Evolutionary conservation across 2,113 vertebrate species (phyloP).

Genomic region (Chrysemys picta): DNA sequence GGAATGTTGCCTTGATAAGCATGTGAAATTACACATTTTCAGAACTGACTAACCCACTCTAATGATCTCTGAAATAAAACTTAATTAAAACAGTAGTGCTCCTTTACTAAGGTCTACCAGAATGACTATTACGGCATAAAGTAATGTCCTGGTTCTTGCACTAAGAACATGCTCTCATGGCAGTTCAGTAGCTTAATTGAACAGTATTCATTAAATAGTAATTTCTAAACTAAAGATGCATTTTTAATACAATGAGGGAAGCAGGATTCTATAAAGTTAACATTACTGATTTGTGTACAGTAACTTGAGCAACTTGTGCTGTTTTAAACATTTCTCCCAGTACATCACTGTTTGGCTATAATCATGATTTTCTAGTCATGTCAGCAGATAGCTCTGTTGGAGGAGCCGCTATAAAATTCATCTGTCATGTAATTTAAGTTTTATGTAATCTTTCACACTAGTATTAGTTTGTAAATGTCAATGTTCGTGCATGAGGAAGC

Average conservation of each 20-base stretch:
- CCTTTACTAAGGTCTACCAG: constrained; percentile 2
- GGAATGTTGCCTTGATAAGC: background rate
- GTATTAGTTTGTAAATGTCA: constrained; percentile 39
- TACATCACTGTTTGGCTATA: background rate
- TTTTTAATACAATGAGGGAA: constrained; percentile 65
- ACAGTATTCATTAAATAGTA: constrained; percentile 14
- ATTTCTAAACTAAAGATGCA: constrained; percentile 51
- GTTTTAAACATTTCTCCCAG: constrained; percentile 29
- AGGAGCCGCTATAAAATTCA: constrained; percentile 61
- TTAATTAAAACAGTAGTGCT: background rate
- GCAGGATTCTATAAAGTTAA: background rate
- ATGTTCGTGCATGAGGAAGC: constrained; percentile 72
- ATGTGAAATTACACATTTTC: background rate
- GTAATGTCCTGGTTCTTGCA: background rate
- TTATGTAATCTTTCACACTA: constrained; percentile 38
- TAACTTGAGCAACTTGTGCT: constrained; percentile 33
- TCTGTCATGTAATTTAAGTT: constrained; percentile 49
- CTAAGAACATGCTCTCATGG: constrained; percentile 6
- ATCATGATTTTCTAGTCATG: constrained; percentile 59
- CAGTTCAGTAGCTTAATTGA: background rate
- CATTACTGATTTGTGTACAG: constrained; percentile 39
- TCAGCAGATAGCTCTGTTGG: constrained; percentile 63
- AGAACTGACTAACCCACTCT: background rate
- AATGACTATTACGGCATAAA: background rate
- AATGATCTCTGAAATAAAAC: constrained; percentile 33